Evolutionary conservation across 2,888 invertebrate genomes (phyloP), one percentile per base, ranked within the genome.

Genomic region (Trissonchulus latispiculum): DNA sequence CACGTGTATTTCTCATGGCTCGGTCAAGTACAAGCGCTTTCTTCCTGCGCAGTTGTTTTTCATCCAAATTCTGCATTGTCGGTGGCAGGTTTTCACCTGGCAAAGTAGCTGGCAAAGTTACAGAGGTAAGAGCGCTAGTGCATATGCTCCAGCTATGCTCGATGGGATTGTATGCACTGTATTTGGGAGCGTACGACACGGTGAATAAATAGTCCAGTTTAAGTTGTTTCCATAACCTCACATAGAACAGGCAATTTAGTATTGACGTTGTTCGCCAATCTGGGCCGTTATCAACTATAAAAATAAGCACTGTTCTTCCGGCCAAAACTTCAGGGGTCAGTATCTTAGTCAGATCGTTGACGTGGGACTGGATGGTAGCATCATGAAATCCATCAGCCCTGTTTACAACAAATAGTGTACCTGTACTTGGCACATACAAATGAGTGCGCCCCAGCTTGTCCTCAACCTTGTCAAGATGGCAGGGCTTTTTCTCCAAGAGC

Each of bases 161-260:
- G 31, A 68, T 68, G 2, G 68, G 68, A 68, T 68, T 68, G 3
- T 32, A 68, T 8, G 68, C 68, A 33, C 28, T 28, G 31, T 68
- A 68, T 33, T 68, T 68, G 29, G 68, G 68, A 29, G 28, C 23
- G 33, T 32, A 68, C 3, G 68, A 68, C 8, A 31, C 68, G 3
- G 33, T 35, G 31, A 68, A 32, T 31, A 68, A 68, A 32, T 18
- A 18, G n/a, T 33, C 68, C 32, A 68, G 35, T 8, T 68, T 33
- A 31, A 68, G 35, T n/a, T 29, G 8, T 33, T 28, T 28, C 8
- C 23, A 68, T 8, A 68, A 35, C 35, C 68, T 3, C 2, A 28
- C n/a, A 68, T 28, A 68, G 31, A 32, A 68, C 31, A 68, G 35
- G 33, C 68, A 68, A 33, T 68, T 33, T 2, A 68, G 28, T 8